Evolutionary conservation across 2,797 vertebrate genomes (phyloP).

Genomic region (Malacoctenus gilli): DNA sequence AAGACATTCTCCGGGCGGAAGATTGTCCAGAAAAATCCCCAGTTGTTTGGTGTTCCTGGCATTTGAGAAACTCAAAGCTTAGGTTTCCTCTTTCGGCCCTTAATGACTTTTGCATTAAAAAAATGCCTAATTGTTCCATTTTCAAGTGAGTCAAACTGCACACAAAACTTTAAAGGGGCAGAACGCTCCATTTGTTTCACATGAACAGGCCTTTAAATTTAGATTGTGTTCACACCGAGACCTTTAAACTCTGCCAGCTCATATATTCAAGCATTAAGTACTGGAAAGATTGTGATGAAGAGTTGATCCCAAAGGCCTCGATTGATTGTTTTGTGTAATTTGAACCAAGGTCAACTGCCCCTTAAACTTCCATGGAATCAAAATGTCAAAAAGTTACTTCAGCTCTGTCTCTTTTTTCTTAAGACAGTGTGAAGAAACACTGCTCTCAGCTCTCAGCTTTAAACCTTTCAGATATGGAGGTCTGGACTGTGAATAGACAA

Average conservation of each 20-base stretch:
- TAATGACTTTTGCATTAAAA: too few relatives aligned
- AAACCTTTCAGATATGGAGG: not conserved
- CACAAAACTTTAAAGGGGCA: conserved; percentile 19
- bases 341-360: conserved; percentile 19
- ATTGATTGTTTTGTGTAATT: conserved; percentile 15
- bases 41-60: too few relatives aligned
- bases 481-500: not conserved
- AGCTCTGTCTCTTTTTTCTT: not conserved
- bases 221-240: conserved; percentile 62
- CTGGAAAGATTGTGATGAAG: conserved; percentile 26
- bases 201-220: conserved; percentile 66
- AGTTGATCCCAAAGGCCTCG: conserved; percentile 27
- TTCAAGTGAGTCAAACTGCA: conserved; percentile 10
- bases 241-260: conserved; percentile 58
- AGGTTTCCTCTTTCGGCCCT: too few relatives aligned
- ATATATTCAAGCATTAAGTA: conserved; percentile 45
- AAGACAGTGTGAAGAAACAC: not conserved
- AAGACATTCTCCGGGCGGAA: too few relatives aligned
- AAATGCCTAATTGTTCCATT: too few relatives aligned
- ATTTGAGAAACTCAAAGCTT: too few relatives aligned
- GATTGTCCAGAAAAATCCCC: too few relatives aligned
- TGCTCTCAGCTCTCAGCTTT: not conserved
- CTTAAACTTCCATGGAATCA: conserved; percentile 2
- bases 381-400: not conserved
- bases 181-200: conserved; percentile 46